phyloP scores from a whole-genome alignment of 2,888 invertebrate species.

The Pycnomerus fuliginosus region DNA sequence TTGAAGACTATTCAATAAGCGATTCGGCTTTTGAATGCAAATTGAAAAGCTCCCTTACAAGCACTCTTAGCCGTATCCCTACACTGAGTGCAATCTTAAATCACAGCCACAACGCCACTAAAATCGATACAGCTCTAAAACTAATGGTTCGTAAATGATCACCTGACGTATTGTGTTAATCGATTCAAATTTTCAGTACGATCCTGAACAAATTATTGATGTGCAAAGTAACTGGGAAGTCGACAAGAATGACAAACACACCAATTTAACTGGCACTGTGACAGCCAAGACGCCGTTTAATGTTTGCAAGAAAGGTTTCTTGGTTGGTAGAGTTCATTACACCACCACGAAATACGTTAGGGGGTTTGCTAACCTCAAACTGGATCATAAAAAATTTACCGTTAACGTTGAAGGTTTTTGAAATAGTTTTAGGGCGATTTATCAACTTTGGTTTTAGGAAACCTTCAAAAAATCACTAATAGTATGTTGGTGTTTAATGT shows the following conservation, averaged over 20 bases:
- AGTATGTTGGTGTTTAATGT: constrained; percentile 75
- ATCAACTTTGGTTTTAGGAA: constrained; percentile 54
- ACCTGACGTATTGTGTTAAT: constrained; percentile 2
- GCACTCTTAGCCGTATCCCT: constrained; percentile 61
- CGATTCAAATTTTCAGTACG: constrained; percentile 56
- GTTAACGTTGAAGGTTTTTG: constrained; percentile 61
- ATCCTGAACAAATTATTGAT: constrained; percentile 67
- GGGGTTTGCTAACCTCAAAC: constrained; percentile 68
- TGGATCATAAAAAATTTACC: constrained; percentile 70
- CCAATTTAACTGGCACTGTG: constrained; percentile 68
- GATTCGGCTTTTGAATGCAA: constrained; percentile 53
- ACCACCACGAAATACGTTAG: constrained; percentile 64
- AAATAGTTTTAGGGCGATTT: not conserved
- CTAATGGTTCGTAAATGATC: constrained; percentile 51
- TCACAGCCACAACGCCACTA: constrained; percentile 56
- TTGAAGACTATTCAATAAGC: constrained; percentile 54
- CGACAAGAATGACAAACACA: constrained; percentile 56
- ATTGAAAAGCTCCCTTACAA: constrained; percentile 57
- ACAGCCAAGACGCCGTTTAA: constrained; percentile 67
- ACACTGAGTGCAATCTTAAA: constrained; percentile 58
- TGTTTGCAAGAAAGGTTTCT: constrained; percentile 67
- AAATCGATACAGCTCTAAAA: constrained; percentile 56
- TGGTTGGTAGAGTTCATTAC: constrained; percentile 66
- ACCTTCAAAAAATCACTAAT: constrained; percentile 70
- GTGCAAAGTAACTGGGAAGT: constrained; percentile 71